Percentiles rank a stretch among this genome's conserved stretches.
Evolutionary conservation across 2,888 invertebrate genomes (phyloP).

Genomic region (Drosophila emarginata): DNA sequence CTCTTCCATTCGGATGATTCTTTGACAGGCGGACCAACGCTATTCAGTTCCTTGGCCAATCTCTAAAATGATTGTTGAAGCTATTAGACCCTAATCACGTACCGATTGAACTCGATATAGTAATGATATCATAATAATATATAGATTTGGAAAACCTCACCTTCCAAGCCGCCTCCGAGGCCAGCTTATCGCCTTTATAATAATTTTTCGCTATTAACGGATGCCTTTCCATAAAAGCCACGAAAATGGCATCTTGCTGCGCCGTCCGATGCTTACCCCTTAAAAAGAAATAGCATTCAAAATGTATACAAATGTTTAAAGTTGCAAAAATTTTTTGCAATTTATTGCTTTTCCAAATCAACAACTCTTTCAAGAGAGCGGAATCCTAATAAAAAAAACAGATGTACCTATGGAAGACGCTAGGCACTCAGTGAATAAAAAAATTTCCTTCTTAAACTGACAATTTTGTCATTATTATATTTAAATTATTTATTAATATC

Average conservation of each 20-base stretch:
- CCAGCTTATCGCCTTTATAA: conserved; percentile 58
- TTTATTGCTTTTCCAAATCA: neutral
- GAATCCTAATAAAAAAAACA: neutral
- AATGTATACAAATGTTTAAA: too few relatives aligned
- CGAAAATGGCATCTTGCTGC: conserved; percentile 64
- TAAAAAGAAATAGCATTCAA: neutral
- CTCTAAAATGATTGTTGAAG: conserved; percentile 14
- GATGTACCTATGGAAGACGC: neutral
- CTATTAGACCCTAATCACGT: neutral
- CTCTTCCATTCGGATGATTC: conserved; percentile 63
- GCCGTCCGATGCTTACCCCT: conserved; percentile 70
- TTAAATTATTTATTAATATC: neutral
- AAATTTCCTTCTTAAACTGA: neutral
- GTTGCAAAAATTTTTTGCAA: too few relatives aligned
- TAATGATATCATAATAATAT: too few relatives aligned
- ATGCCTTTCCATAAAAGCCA: conserved; percentile 66
- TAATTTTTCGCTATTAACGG: conserved; percentile 63
- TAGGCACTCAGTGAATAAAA: too few relatives aligned
- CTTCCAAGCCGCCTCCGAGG: conserved; percentile 61
- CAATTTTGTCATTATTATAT: neutral
- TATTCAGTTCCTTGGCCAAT: conserved; percentile 56
- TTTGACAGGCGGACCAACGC: conserved; percentile 64
- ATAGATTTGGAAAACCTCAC: neutral
- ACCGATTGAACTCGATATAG: neutral
- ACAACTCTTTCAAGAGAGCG: neutral